Evolutionary conservation across 2,113 vertebrate species (phyloP).

Genomic region (Gallinago jamesoni): DNA sequence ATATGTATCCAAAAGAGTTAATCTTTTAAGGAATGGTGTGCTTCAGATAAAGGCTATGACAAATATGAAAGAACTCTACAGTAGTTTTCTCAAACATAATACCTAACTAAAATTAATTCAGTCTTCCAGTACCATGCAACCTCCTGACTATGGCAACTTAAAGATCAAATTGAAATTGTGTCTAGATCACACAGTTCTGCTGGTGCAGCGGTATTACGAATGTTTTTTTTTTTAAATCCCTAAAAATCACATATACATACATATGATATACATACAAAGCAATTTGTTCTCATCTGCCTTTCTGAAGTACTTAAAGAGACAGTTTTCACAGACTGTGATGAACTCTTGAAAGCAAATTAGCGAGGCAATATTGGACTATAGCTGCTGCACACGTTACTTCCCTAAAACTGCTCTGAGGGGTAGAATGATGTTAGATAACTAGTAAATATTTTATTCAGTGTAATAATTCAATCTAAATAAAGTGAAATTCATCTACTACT

Average conservation of each 20-base stretch:
- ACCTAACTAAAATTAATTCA: not conserved
- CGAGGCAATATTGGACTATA: not conserved
- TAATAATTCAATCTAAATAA: conserved; percentile 21
- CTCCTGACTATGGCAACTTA: not conserved
- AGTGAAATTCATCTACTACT: not conserved
- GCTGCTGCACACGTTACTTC: not conserved
- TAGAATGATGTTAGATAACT: not conserved
- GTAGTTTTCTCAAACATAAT: not conserved
- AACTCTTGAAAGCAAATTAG: not conserved
- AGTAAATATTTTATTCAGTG: conserved; percentile 22
- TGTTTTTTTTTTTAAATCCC: not conserved
- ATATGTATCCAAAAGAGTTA: not conserved
- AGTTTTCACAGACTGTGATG: not conserved
- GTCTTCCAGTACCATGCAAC: not conserved
- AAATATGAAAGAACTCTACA: not conserved
- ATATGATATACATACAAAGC: not conserved
- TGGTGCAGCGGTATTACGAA: not conserved
- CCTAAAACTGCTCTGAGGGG: not conserved
- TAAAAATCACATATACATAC: not conserved
- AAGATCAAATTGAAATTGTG: not conserved
- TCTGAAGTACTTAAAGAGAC: not conserved
- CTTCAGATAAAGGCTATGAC: not conserved
- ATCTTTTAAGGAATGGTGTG: not conserved
- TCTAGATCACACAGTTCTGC: not conserved
- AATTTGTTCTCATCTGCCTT: not conserved